Base-by-base conservation (phyloP, 2,113 vertebrate genomes). In the Lampris incognitus region DNA sequence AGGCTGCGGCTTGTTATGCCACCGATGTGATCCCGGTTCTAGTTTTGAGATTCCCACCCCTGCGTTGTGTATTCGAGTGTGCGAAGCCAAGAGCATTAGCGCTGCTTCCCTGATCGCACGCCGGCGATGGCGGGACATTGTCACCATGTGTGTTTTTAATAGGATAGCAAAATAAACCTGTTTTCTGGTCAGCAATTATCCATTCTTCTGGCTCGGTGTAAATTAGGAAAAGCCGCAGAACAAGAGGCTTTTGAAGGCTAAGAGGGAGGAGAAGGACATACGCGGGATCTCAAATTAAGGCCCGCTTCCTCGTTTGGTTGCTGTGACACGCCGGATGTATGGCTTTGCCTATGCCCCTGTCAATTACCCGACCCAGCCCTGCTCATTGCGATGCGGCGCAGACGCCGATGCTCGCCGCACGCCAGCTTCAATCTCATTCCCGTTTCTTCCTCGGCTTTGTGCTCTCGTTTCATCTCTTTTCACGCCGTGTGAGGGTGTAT, bases 101-200 rank as follows among this genome's bases (percentile, higher is more conserved):
- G 86, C 78, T 83, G 84, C 84, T 81, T 85, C 81, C 86, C 36
- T 75, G 83, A 87, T 82, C 72, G 13, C 78, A 37, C 41, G 50
- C 58, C 60, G 61, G 74, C 76, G 74, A 56, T 69, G 69, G 76
- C 69, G 79, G 76, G 82, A 79, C 69, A 65, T 81, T 81, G 82
- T 86, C 79, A 58, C 72, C 84, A 74, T 85, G 85, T 85, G 78
- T 81, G 79, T 81, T 85, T 91, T 79, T 87, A 86, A 92, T 84
- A 70, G 85, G 86, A 92, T 85, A 68, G 80, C 57, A 79, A 74
- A 81, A 76, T 89, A 91, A 89, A 87, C 78, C 85, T 74, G 84
- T 91, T 91, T 92, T 88, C 79, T 90, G 88, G 82, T 85, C 83
- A 87, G 77, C 81, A 87, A 86, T 85, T 80, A 89, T 38, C 64